Percentiles rank a stretch among this genome's conserved stretches.
Conservation (phyloP, 2,888 invertebrate species). For the Andrena chrysosceles region DNA sequence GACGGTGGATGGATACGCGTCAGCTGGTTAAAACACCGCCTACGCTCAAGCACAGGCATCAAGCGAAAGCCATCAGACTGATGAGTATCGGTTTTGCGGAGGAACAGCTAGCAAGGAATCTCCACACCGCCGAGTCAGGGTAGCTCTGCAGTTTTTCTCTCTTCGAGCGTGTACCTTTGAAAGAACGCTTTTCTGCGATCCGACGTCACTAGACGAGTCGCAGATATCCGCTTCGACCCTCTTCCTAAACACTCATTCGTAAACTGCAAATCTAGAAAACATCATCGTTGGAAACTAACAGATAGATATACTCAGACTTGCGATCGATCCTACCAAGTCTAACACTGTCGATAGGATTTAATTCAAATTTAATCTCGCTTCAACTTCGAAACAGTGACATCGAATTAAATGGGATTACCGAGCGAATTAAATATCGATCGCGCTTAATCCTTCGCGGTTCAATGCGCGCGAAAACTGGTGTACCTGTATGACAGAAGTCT, state of each 20-base stretch:
- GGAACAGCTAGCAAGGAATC: background rate
- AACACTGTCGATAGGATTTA: background rate
- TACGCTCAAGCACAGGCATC: slow-evolving; percentile 1
- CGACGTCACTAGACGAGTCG: background rate
- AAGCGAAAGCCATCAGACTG: slow-evolving; percentile 31
- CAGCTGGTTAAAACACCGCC: slow-evolving; percentile 25
- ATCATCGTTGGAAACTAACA: background rate
- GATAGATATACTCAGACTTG: background rate
- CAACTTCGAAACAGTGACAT: slow-evolving; percentile 28
- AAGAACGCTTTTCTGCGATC: background rate
- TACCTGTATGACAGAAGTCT: background rate
- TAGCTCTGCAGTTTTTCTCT: background rate
- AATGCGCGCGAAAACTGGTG: background rate
- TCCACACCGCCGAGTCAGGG: background rate
- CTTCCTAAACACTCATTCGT: background rate
- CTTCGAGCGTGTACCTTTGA: background rate
- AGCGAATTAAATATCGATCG: slow-evolving; percentile 58
- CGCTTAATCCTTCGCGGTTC: background rate
- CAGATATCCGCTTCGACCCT: slow-evolving; percentile 3
- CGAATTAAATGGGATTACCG: slow-evolving; percentile 55
- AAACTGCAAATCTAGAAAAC: background rate
- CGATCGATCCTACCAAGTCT: background rate
- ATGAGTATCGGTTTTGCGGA: slow-evolving; percentile 28
- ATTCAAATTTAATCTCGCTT: background rate
- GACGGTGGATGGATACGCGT: slow-evolving; percentile 15